A percentile compares a stretch with the other conserved stretches of the same genome.
phyloP scores from a whole-genome alignment of 2,888 invertebrate genomes.

The Lutraria lutraria region DNA sequence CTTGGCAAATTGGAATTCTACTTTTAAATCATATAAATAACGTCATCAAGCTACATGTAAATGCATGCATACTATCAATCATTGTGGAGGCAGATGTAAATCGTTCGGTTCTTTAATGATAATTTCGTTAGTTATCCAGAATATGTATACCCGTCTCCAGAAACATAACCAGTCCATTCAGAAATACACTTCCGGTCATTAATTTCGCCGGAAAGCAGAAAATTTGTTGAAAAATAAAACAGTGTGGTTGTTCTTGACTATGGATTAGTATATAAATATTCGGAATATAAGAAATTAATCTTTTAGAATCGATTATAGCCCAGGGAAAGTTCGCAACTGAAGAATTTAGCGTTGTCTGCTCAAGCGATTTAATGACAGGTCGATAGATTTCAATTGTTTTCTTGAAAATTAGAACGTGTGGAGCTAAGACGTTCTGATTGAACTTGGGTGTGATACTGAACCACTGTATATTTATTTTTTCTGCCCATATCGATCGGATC shows the following conservation, averaged over 20 bases:
- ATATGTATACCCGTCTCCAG: not conserved
- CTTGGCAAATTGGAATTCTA: no score
- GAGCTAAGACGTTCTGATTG: not conserved
- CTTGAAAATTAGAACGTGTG: not conserved
- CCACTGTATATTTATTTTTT: no score
- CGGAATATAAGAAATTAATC: not conserved
- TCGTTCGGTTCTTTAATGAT: not conserved
- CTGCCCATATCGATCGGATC: no score
- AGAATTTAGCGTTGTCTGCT: not conserved
- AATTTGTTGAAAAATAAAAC: slow-evolving; percentile 21
- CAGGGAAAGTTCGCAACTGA: not conserved
- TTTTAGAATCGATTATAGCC: not conserved
- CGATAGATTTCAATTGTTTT: not conserved
- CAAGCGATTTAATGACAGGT: not conserved
- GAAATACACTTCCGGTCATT: slow-evolving; percentile 47
- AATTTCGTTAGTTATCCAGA: not conserved
- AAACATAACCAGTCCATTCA: not conserved
- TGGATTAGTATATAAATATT: not conserved
- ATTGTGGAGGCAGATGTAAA: no score
- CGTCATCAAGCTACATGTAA: no score
- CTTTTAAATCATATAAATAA: no score
- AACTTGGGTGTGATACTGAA: not conserved
- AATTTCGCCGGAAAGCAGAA: slow-evolving; percentile 33
- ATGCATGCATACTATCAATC: no score
- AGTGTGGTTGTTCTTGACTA: not conserved